These are phyloP conservation scores for Cephus nigrinus DNA, from an alignment of 2,888 invertebrate genomes.

Conservation along the genomic window DNA sequence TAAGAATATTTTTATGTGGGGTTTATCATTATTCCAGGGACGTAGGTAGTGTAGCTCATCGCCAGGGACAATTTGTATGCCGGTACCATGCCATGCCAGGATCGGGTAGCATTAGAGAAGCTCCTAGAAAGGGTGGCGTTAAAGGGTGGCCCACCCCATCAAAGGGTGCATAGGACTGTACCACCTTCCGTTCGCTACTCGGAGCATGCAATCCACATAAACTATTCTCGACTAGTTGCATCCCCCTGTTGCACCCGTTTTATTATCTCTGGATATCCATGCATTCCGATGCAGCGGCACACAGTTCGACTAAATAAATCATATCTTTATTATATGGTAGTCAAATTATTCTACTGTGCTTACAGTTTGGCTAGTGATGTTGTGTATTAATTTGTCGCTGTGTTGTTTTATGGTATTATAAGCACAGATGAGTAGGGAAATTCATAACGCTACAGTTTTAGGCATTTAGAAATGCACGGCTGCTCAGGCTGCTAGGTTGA, in stretches of 20 bases:
- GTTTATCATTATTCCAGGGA: slow-evolving; percentile 30
- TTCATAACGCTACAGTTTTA: no score
- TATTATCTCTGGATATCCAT: neutral
- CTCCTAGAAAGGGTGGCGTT: slow-evolving; percentile 9
- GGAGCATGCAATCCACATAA: neutral
- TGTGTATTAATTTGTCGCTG: no score
- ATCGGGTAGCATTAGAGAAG: slow-evolving; percentile 26
- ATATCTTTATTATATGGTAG: neutral
- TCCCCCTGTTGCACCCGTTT: neutral
- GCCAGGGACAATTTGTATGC: slow-evolving; percentile 35
- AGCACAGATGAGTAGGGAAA: no score
- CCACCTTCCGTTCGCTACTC: neutral
- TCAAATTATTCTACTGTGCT: neutral
- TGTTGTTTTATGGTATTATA: no score
- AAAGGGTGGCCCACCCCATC: neutral
- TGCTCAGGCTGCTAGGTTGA: no score
- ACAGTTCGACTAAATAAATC: neutral
- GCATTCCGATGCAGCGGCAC: neutral
- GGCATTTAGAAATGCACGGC: no score
- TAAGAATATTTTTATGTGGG: slow-evolving; percentile 20
- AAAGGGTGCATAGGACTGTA: neutral
- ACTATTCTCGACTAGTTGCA: neutral
- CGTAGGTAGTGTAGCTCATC: slow-evolving; percentile 32
- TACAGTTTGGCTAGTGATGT: neutral
- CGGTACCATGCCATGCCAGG: slow-evolving; percentile 16